Evolutionary conservation across 2,888 invertebrate species (phyloP).

Genomic region (Pseudococcus jackbeardsleyi): DNA sequence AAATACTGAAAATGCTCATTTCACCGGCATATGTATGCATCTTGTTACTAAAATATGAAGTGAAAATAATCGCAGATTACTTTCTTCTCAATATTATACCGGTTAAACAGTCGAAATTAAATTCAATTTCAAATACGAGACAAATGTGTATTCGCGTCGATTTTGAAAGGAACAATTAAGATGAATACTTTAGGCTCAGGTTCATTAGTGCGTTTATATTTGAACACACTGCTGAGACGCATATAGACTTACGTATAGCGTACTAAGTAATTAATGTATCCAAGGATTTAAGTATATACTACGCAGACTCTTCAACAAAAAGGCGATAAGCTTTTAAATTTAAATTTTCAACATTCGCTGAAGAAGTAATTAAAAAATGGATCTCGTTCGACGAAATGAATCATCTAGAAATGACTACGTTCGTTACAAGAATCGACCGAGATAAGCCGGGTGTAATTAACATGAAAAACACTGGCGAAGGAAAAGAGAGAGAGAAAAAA

Average conservation of each 20-base stretch:
- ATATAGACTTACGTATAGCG: not conserved
- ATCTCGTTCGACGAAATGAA: not conserved
- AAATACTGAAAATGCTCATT: not conserved
- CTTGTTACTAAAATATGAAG: not conserved
- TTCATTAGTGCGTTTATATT: slow-evolving; percentile 26
- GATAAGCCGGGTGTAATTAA: not conserved
- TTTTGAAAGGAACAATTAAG: not conserved
- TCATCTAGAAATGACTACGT: not conserved
- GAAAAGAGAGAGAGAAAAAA: not conserved
- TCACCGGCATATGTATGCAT: not conserved
- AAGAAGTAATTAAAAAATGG: slow-evolving; percentile 6
- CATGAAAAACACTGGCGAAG: not conserved
- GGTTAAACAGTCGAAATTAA: slow-evolving; percentile 3
- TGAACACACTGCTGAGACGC: not conserved
- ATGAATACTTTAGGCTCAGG: not conserved
- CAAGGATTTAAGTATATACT: not conserved
- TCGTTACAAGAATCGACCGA: slow-evolving; percentile 7
- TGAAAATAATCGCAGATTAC: slow-evolving; percentile 10
- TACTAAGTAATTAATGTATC: not conserved
- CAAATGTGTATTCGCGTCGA: not conserved
- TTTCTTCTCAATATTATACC: not conserved
- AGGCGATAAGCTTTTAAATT: not conserved
- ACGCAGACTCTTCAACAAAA: not conserved
- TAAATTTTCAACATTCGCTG: not conserved
- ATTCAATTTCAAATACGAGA: slow-evolving; percentile 12